Conservation (phyloP, 2,797 vertebrate species). For the Chaetophractus vellerosus region DNA sequence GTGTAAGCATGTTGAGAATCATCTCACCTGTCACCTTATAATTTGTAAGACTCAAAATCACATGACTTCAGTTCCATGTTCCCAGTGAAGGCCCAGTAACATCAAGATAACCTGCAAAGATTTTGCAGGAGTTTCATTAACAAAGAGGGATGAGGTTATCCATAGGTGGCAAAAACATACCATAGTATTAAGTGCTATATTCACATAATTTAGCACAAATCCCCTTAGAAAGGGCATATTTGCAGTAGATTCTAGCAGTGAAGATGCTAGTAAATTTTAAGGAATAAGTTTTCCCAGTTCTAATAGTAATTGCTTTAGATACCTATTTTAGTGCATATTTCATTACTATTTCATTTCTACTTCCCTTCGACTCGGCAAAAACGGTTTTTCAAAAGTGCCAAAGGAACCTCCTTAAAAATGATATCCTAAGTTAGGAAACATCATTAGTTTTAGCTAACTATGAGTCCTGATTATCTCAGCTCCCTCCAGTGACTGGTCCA, state of each 20-base stretch:
- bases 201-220: constrained; percentile 21
- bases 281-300: background rate
- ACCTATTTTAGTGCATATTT: background rate
- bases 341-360: background rate
- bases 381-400: background rate
- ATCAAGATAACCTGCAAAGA: background rate
- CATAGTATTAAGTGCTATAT: background rate
- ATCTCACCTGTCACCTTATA: background rate
- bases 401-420: constrained; percentile 19
- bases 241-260: background rate
- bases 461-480: background rate
- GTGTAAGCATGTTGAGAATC: background rate
- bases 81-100: background rate
- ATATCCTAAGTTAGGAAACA: background rate
- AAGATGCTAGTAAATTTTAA: background rate
- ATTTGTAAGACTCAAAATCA: background rate
- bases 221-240: background rate
- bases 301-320: background rate
- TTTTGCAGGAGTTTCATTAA: constrained; percentile 16
- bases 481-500: background rate
- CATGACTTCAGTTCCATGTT: background rate
- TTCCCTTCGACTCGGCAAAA: background rate
- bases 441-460: background rate
- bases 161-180: background rate
- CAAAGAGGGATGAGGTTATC: background rate